Evolutionary conservation across 2,113 vertebrate species (phyloP), one percentile per base, ranked within the genome.

Genomic region (Chlamydotis undulata): DNA sequence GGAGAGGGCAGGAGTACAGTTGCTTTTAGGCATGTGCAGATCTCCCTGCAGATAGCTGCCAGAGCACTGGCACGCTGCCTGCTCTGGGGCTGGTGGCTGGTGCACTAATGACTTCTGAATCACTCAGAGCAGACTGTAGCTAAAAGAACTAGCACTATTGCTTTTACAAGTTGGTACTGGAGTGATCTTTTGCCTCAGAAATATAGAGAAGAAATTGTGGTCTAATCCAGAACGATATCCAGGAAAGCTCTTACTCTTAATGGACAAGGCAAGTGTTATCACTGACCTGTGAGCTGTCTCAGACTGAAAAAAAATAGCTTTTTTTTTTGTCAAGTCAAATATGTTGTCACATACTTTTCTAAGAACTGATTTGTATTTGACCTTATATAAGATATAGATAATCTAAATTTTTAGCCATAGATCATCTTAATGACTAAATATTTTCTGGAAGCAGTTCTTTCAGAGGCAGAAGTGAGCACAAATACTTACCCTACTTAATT

Each of bases 11-110:
- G 33, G 15, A 60, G 19, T 26, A 31, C 12, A 29, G 18, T 5
- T 83, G 33, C 45, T 81, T 87, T 94, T n/a, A 65, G 26, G 45
- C 0, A 0, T 39, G 26, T 56, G 33, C n/a, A 60, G 57, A 35
- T 49, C 43, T 79, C 53, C 33, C 45, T 76, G 57, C n/a, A 79
- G 57, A 3, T 56, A 47, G 5, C 22, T 83, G 15, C 28, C 8
- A 29, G 70, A 52, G 8, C 14, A 4, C 57, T 70, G 43, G 12
- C 17, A 19, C 3, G 4, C 17, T 1, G 0, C 56, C 45, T 3
- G 3, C 35, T 52, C 43, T 35, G 37, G 49, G 47, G 6, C 23
- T 83, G 39, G 17, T 59, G 52, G 4, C 49, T 79, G 33, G 12
- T 76, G 33, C 26, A n/a, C 23, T 74, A 14, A 18, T n/a, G 47